Evolutionary conservation across 2,113 vertebrate genomes (phyloP).

Genomic region (Deroptyus accipitrinus): DNA sequence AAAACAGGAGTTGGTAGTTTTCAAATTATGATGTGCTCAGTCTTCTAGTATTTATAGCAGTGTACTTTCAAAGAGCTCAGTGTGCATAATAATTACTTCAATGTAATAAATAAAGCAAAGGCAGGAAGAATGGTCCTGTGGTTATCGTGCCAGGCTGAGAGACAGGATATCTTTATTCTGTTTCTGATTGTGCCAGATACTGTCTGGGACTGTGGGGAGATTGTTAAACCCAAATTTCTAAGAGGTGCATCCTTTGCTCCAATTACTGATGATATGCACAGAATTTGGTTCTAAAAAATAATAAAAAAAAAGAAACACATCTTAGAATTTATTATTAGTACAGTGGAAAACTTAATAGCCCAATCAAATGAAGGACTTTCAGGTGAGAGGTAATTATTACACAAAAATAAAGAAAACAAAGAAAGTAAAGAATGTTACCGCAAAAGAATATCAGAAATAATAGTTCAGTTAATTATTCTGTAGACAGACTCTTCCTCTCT

Average conservation of each 20-base stretch:
- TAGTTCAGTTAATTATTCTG: not conserved
- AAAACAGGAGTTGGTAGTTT: conserved; percentile 23
- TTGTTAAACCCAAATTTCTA: not conserved
- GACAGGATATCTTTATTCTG: conserved; percentile 58
- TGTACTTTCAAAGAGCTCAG: conserved; percentile 55
- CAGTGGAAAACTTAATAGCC: not conserved
- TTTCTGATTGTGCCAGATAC: conserved; percentile 46
- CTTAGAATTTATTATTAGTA: not conserved
- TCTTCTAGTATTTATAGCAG: conserved; percentile 55
- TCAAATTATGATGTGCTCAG: conserved; percentile 11
- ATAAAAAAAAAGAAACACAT: not conserved
- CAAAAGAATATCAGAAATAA: not conserved
- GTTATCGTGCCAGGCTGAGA: conserved; percentile 43
- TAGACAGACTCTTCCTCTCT: not conserved
- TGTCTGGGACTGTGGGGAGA: not conserved
- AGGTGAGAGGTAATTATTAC: not conserved
- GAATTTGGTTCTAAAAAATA: not conserved
- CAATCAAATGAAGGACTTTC: not conserved
- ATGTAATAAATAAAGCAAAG: conserved; percentile 62
- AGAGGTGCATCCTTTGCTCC: not conserved
- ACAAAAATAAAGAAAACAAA: not conserved
- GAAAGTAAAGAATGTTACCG: not conserved
- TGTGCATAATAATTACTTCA: conserved; percentile 55
- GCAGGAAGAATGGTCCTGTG: conserved; percentile 48
- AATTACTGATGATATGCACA: not conserved